Evolutionary conservation across 2,797 vertebrate species (phyloP).

Genomic region (Rhodeus uyekii): DNA sequence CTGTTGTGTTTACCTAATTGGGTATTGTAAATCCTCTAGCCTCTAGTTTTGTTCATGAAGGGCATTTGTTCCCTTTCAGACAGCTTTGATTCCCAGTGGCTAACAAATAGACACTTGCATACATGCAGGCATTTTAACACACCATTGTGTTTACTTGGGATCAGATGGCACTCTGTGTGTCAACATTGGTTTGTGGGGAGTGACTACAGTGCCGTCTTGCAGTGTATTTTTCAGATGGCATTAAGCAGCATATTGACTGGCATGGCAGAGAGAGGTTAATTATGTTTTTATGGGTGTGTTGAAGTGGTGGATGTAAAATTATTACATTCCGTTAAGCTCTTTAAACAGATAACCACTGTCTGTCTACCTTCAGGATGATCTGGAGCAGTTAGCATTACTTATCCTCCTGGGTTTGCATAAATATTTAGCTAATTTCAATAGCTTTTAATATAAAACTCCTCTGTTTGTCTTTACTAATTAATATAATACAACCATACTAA

Average conservation of each 20-base stretch:
- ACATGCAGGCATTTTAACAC: constrained; percentile 8
- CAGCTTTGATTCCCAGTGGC: constrained; percentile 16
- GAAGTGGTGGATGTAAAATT: constrained; percentile 43
- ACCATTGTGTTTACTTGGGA: constrained; percentile 12
- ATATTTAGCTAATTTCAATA: constrained; percentile 63
- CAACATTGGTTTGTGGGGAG: constrained; percentile 22
- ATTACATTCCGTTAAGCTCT: constrained; percentile 54
- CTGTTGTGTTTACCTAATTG: constrained; percentile 11
- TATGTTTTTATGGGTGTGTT: constrained; percentile 42
- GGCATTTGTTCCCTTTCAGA: constrained; percentile 8
- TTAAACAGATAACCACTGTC: constrained; percentile 46
- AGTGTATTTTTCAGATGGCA: constrained; percentile 36
- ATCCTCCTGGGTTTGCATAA: constrained; percentile 44
- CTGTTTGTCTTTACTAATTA: constrained; percentile 67
- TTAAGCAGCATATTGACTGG: constrained; percentile 32
- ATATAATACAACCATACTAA: constrained; percentile 65
- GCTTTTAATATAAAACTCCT: constrained; percentile 66
- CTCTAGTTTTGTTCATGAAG: constrained; percentile 31
- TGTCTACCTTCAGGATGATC: constrained; percentile 31
- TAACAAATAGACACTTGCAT: constrained; percentile 7
- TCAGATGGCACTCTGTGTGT: constrained; percentile 26
- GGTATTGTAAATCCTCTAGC: constrained; percentile 22
- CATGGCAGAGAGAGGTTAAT: constrained; percentile 46
- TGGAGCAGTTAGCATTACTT: constrained; percentile 27
- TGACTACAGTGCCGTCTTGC: constrained; percentile 24